Evolutionary conservation across 2,113 vertebrate genomes (phyloP).

Genomic region (Irena cyanogastra): DNA sequence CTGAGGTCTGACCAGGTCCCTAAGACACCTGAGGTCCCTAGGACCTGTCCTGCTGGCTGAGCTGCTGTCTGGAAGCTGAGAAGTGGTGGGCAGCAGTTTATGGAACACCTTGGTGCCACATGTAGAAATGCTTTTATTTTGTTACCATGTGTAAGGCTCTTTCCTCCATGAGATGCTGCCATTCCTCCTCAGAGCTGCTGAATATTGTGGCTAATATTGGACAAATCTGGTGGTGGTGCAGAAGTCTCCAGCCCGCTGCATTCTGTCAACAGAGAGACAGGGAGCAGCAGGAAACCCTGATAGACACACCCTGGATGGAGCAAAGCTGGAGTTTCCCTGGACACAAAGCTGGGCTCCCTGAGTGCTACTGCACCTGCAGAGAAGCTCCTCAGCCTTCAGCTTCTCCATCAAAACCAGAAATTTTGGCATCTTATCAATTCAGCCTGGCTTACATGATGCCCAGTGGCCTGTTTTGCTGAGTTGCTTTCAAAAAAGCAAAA

Average conservation of each 20-base stretch:
- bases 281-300: background rate
- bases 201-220: background rate
- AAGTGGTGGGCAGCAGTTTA: background rate
- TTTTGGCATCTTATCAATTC: background rate
- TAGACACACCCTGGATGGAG: fast-evolving
- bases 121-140: background rate
- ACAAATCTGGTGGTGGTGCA: background rate
- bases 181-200: background rate
- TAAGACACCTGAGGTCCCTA: too few species aligned
- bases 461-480: background rate
- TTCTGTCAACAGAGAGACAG: background rate
- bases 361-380: background rate
- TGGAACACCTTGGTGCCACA: background rate
- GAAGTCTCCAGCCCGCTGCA: fast-evolving
- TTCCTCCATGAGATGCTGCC: background rate
- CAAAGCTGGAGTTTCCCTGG: background rate
- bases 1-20: too few species aligned
- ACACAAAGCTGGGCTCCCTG: background rate
- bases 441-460: background rate
- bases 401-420: too few species aligned
- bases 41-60: background rate
- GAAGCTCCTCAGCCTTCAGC: background rate
- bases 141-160: background rate
- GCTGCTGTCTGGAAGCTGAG: background rate
- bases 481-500: background rate